Evolutionary conservation across 2,888 invertebrate genomes (phyloP).

Genomic region (Aelia acuminata): DNA sequence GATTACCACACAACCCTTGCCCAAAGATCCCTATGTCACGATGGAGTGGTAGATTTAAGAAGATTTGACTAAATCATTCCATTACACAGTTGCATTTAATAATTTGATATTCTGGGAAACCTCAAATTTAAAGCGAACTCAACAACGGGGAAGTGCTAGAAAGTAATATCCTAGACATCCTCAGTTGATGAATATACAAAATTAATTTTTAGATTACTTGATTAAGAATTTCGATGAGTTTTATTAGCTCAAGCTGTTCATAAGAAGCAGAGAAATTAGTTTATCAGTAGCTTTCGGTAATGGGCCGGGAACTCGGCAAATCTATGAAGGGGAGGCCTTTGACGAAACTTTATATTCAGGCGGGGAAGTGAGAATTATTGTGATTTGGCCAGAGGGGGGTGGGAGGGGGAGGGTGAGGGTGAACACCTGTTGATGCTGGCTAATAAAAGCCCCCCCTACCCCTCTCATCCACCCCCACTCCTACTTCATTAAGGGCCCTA

Average conservation of each 20-base stretch:
- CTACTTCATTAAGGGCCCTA: conserved; percentile 61
- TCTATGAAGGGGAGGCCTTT: background rate
- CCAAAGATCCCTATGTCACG: no score
- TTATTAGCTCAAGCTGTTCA: background rate
- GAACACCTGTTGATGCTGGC: conserved; percentile 43
- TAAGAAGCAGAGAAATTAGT: background rate
- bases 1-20: no score
- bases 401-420: conserved; percentile 22
- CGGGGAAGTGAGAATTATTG: conserved; percentile 60
- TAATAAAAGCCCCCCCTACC: conserved; percentile 35
- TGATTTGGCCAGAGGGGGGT: background rate
- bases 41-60: no score
- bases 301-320: background rate
- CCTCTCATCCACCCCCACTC: background rate
- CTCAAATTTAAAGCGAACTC: no score
- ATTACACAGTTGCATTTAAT: no score
- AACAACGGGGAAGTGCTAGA: no score
- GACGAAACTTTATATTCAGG: conserved; percentile 46
- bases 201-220: background rate
- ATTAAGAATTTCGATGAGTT: background rate
- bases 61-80: no score
- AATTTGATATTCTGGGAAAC: no score
- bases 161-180: no score
- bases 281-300: background rate
- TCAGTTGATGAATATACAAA: no score